These are phyloP conservation scores for Chloroceryle aenea DNA, from an alignment of 2,113 vertebrate genomes.

Conservation along the genomic window DNA sequence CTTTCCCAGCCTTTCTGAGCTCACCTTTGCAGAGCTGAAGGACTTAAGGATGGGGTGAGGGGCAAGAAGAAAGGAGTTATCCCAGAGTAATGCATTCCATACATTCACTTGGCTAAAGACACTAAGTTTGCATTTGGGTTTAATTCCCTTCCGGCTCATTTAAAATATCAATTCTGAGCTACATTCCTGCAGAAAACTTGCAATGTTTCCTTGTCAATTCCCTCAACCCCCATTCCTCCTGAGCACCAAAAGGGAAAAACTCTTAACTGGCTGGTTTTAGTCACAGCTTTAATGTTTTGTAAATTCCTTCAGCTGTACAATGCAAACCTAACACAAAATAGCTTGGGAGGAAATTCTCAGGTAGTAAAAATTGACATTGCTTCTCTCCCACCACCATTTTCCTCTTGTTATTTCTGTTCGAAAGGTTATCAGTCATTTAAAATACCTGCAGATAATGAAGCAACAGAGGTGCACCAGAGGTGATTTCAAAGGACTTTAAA, in stretches of 20 bases:
- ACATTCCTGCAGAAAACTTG: neutral
- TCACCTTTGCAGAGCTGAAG: constrained; percentile 19
- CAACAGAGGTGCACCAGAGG: neutral
- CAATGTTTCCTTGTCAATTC: neutral
- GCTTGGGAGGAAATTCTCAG: neutral
- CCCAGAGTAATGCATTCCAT: constrained; percentile 7
- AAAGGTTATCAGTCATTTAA: neutral
- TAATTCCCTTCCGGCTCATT: constrained; percentile 7
- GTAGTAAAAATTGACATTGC: constrained; percentile 9
- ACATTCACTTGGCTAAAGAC: neutral
- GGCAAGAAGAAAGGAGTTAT: neutral
- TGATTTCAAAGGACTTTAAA: neutral
- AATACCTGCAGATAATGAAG: too few species aligned
- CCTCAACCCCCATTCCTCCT: neutral
- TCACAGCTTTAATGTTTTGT: neutral
- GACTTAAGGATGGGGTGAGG: neutral
- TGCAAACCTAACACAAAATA: constrained; percentile 25
- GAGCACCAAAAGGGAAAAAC: constrained; percentile 23
- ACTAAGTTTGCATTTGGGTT: constrained; percentile 1
- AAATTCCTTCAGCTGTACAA: constrained; percentile 45
- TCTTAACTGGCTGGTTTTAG: neutral
- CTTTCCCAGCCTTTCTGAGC: constrained; percentile 26
- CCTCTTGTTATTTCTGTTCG: neutral
- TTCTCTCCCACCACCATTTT: neutral
- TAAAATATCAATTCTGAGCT: neutral